phyloP scores from a whole-genome alignment of 2,888 invertebrate species.

The Lepidochitona cinerea region DNA sequence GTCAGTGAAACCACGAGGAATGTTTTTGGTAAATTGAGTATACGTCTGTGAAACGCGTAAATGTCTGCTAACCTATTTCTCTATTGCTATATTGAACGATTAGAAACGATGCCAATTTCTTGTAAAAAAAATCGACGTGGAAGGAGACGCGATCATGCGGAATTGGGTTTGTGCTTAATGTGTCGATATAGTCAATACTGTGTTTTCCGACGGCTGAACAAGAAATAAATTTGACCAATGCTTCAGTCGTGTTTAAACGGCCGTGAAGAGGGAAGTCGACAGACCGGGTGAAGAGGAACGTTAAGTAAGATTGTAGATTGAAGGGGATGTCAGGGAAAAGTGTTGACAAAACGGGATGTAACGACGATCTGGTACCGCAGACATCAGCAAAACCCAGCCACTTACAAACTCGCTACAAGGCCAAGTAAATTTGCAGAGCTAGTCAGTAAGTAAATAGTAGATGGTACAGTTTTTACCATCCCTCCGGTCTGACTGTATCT shows the following conservation, averaged over 20 bases:
- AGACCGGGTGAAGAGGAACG: neutral
- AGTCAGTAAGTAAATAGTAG: neutral
- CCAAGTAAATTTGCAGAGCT: neutral
- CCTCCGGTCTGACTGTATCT: neutral
- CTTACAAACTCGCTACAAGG: neutral
- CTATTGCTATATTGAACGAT: too few relatives aligned
- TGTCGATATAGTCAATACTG: too few relatives aligned
- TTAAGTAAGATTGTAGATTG: too few relatives aligned
- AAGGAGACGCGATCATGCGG: too few relatives aligned
- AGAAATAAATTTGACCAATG: neutral
- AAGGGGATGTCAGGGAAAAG: neutral
- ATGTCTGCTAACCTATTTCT: too few relatives aligned
- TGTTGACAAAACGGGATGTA: neutral
- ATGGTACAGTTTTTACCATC: neutral
- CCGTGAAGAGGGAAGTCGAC: neutral
- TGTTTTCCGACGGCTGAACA: too few relatives aligned
- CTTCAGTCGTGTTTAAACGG: neutral
- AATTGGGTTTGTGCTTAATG: too few relatives aligned
- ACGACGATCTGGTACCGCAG: neutral
- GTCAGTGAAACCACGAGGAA: too few relatives aligned
- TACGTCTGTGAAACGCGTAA: too few relatives aligned
- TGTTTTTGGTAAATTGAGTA: too few relatives aligned
- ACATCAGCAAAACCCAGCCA: neutral
- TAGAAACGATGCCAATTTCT: too few relatives aligned
- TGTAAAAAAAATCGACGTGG: too few relatives aligned